Conservation (phyloP, 2,888 invertebrate species). For the Tinea pellionella region DNA sequence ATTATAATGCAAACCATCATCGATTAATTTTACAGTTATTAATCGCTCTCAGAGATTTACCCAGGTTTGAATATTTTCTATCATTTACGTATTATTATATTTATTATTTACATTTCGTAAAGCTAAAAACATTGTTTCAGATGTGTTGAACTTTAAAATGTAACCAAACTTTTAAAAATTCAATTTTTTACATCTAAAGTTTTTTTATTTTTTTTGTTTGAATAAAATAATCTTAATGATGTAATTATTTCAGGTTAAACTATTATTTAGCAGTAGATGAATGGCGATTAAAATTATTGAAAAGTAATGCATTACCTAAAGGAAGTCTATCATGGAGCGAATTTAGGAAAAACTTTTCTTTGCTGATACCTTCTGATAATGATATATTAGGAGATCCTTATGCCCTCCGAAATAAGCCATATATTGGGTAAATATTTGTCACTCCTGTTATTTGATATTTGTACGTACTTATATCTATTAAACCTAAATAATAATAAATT, state of each 20-base stretch:
- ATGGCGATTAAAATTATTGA: constrained; percentile 62
- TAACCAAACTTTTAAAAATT: background rate
- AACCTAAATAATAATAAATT: too few relatives aligned
- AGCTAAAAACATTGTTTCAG: too few relatives aligned
- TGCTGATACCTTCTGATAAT: constrained; percentile 49
- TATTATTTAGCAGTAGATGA: constrained; percentile 68
- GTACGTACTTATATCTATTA: too few relatives aligned
- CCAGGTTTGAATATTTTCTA: constrained; percentile 49
- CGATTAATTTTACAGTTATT: constrained; percentile 62
- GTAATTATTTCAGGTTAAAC: constrained; percentile 47
- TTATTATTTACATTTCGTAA: too few relatives aligned
- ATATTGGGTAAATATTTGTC: constrained; percentile 51
- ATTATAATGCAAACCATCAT: constrained; percentile 47
- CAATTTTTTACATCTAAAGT: background rate
- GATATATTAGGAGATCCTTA: constrained; percentile 65
- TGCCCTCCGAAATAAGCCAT: constrained; percentile 65
- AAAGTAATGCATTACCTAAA: constrained; percentile 39
- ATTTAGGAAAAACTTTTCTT: constrained; percentile 55
- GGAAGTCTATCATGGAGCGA: constrained; percentile 60
- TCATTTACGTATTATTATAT: too few relatives aligned
- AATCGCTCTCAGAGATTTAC: constrained; percentile 64
- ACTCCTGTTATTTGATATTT: background rate
- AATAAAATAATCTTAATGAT: background rate
- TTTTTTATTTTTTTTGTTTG: background rate
- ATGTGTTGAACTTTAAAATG: background rate